Evolutionary conservation across 1,140 invertebrate genomes (phyloP), one percentile per base, ranked within the genome.

Genomic region (Anastatus disparis): DNA sequence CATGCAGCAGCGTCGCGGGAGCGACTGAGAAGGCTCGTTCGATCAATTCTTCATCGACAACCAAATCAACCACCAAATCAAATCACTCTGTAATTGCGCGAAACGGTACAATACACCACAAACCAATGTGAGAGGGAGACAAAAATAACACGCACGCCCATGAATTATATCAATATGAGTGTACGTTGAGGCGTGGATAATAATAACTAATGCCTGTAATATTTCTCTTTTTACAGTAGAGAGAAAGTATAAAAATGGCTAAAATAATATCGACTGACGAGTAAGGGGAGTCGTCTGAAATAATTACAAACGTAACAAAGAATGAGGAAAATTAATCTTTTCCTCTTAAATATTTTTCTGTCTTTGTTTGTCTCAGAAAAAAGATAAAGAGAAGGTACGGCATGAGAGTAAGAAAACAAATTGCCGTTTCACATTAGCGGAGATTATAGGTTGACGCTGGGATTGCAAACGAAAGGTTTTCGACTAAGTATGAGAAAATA

Each of bases 21-120:
- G 83, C 83, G 82, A 85, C 82, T 85, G 81, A 71, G 48, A 83
- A 82, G 82, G 79, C 83, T 85, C 81, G 77, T 84, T 84, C 80
- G 79, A 85, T 79, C 81, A 80, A 84, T 80, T 81, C 78, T 84
- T 84, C 79, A 84, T 84, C 81, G 81, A 84, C 79, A 78, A 84
- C 78, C 78, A 79, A 83, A 76, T 59, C 59, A 56, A 70, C 58
- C 53, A 63, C 24, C 50, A 55, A 55, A 83, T 73, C 63, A 84
- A 80, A 84, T 76, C 77, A 83, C 78, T 81, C 68, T 64, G 59
- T 70, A 81, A 84, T 79, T 82, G 81, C 80, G 82, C 80, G 77
- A 81, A 84, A 84, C 81, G 81, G 80, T 82, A 81, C 79, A 78
- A 77, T 6, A 65, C 74, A 78, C 74, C 73, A 77, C 76, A 80